These are phyloP conservation scores for Diorhabda elongata DNA, from an alignment of 1,140 invertebrate species.

Conservation along the genomic window DNA sequence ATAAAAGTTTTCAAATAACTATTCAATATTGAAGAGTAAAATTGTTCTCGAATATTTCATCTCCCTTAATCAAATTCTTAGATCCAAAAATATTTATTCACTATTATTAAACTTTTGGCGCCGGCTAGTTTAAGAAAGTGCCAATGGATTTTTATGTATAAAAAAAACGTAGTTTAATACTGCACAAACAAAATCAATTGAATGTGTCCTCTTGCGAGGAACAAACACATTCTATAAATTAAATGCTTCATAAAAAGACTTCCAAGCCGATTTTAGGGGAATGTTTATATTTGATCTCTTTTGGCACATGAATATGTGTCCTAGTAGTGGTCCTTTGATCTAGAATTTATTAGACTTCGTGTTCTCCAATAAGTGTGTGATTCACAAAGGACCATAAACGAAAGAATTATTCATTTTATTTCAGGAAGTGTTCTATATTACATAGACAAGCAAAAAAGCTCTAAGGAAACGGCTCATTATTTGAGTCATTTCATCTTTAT, in stretches of 20 bases:
- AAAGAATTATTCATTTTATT: neutral
- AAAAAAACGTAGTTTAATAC: no score
- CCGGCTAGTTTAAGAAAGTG: no score
- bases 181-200: neutral
- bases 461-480: no score
- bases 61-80: no score
- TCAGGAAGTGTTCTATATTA: neutral
- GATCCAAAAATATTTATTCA: no score
- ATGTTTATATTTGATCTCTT: neutral
- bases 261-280: neutral
- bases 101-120: no score
- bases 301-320: neutral
- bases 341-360: constrained; percentile 2
- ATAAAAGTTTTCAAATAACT: no score
- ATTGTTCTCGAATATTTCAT: no score
- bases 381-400: neutral
- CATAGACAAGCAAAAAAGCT: neutral
- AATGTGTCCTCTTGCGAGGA: neutral
- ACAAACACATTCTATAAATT: constrained; percentile 1
- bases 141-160: no score
- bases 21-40: no score
- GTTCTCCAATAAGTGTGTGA: neutral
- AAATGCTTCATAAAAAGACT: neutral
- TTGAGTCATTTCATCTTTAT: no score
- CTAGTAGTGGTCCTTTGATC: constrained; percentile 1